A percentile compares a stretch with the other conserved stretches of the same genome.
Evolutionary conservation across 2,888 invertebrate species (phyloP).

Genomic region (Lasioglossum vierecki): DNA sequence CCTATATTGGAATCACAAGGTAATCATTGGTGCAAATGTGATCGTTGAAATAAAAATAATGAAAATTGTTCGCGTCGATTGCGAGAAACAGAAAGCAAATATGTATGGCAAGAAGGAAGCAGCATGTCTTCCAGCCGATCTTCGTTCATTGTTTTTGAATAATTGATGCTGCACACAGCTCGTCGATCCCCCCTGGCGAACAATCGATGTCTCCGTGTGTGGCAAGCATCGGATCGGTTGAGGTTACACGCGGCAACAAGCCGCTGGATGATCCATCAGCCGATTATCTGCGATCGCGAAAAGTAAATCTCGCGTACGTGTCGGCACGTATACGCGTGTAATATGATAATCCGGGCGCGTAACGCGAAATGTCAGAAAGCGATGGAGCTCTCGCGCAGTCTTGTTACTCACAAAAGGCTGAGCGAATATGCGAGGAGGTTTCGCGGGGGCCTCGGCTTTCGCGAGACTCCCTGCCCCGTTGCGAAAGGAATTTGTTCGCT

Average conservation of each 20-base stretch:
- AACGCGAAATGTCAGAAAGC: constrained; percentile 61
- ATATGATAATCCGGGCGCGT: constrained; percentile 67
- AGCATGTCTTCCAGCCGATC: constrained; percentile 28
- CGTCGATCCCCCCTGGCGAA: constrained; percentile 31
- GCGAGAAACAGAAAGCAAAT: too few relatives aligned
- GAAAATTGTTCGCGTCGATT: too few relatives aligned
- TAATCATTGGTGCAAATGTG: too few relatives aligned
- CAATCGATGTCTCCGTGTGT: constrained; percentile 55
- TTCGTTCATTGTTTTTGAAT: constrained; percentile 70
- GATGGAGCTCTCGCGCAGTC: constrained; percentile 33
- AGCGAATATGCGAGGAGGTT: not conserved
- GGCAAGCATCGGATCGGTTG: constrained; percentile 30
- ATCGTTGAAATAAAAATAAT: too few relatives aligned
- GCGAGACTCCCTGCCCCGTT: constrained; percentile 1
- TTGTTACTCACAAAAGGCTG: constrained; percentile 40
- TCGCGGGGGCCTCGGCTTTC: constrained; percentile 9
- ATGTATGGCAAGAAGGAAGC: constrained; percentile 63
- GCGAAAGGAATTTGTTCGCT: constrained; percentile 50
- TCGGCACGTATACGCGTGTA: constrained; percentile 52
- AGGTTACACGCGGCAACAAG: constrained; percentile 10
- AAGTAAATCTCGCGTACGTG: constrained; percentile 54
- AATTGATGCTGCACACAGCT: constrained; percentile 62
- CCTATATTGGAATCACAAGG: too few relatives aligned
- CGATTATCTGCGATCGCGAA: constrained; percentile 58
- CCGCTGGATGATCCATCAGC: constrained; percentile 49